Evolutionary conservation across 2,888 invertebrate genomes (phyloP).

Genomic region (Empis stercorea): DNA sequence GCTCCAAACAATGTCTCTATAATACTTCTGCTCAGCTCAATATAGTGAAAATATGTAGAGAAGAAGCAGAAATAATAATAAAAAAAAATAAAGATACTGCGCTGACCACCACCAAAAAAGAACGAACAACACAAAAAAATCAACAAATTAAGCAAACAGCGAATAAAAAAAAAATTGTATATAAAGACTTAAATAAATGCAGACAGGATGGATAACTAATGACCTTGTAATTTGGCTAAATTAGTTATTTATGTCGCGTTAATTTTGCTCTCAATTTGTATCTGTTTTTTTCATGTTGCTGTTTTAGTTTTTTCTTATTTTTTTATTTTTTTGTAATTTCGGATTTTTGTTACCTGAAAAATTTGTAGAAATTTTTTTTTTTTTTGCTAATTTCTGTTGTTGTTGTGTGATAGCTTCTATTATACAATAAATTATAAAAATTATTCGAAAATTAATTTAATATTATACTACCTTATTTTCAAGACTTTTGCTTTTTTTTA

Average conservation of each 20-base stretch:
- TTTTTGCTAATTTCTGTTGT: no score
- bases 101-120: neutral
- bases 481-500: no score
- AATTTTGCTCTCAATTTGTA: constrained; percentile 14
- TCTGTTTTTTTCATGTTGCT: constrained; percentile 8
- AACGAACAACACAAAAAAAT: constrained; percentile 3
- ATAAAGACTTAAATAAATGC: constrained; percentile 3
- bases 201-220: constrained; percentile 13
- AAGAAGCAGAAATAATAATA: neutral
- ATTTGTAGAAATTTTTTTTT: no score
- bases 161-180: neutral
- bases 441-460: no score
- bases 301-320: neutral
- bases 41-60: neutral
- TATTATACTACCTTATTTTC: no score
- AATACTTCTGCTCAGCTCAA: neutral
- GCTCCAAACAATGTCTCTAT: constrained; percentile 3
- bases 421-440: no score
- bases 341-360: no score
- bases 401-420: no score
- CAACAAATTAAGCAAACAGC: constrained; percentile 3
- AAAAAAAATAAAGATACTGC: neutral
- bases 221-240: constrained; percentile 15
- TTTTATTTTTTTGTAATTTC: neutral
- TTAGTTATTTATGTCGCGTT: constrained; percentile 16